phyloP scores from a whole-genome alignment of 2,797 vertebrate genomes.

The Microctenopoma steveboyesi region DNA sequence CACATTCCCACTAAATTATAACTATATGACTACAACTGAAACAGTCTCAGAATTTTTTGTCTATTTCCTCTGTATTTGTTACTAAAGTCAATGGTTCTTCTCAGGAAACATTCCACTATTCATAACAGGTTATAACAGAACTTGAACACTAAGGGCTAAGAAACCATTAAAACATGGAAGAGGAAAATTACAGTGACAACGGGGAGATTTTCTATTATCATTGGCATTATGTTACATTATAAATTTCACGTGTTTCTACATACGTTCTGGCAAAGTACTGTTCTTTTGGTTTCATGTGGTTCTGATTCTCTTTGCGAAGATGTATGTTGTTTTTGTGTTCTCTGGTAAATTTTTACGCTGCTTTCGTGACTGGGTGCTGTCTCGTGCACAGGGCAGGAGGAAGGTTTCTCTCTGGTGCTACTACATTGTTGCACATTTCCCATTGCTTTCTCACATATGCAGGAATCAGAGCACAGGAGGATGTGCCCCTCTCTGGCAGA shows the following conservation, averaged over 20 bases:
- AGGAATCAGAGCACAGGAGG: conserved; percentile 29
- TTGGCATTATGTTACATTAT: neutral
- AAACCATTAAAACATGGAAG: neutral
- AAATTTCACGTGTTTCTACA: conserved; percentile 17
- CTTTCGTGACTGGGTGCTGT: conserved; percentile 1
- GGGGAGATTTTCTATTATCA: neutral
- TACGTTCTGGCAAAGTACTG: conserved; percentile 58
- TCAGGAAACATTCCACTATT: neutral
- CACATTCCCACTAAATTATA: neutral
- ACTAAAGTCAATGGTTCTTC: neutral
- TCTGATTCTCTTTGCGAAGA: conserved; percentile 47
- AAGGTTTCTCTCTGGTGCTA: conserved; percentile 36
- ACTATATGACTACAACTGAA: too few relatives aligned
- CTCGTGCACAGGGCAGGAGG: conserved; percentile 16
- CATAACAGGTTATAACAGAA: neutral
- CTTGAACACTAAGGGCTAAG: neutral
- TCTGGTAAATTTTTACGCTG: conserved; percentile 30
- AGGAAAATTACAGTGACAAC: neutral
- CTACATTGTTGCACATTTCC: conserved; percentile 40
- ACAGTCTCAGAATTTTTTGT: too few relatives aligned
- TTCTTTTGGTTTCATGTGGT: conserved; percentile 29
- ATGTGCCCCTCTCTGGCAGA: conserved; percentile 16
- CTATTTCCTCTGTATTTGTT: neutral
- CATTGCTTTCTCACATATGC: conserved; percentile 1
- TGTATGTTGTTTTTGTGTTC: conserved; percentile 39